These are phyloP conservation scores for Myripristis murdjan DNA, from an alignment of 2,797 vertebrate genomes.

Conservation along the genomic window DNA sequence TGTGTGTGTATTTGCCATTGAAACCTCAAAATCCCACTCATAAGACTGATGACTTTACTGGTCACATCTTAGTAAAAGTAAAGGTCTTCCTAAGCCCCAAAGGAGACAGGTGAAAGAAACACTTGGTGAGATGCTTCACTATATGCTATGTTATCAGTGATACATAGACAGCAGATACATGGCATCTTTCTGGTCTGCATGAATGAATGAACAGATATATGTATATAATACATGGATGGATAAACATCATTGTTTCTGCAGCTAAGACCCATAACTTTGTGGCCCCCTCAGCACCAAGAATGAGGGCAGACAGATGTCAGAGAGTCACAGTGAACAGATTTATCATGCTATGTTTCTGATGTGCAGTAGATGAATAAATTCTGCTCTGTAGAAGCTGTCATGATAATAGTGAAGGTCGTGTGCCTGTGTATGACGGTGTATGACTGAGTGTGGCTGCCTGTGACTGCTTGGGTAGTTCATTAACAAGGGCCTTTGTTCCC, in stretches of 20 bases:
- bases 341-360: not conserved
- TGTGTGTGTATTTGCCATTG: constrained; percentile 3
- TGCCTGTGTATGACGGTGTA: no score
- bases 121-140: no score
- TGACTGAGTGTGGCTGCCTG: not conserved
- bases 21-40: constrained; percentile 23
- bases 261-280: not conserved
- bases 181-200: no score
- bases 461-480: not conserved
- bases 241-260: no score
- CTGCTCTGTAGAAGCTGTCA: not conserved
- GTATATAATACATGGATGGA: no score
- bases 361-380: not conserved
- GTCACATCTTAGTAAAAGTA: not conserved
- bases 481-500: not conserved
- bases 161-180: not conserved
- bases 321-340: not conserved
- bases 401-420: not conserved
- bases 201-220: no score
- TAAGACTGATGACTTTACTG: not conserved
- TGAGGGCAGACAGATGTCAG: not conserved
- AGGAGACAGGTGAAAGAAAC: no score
- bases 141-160: no score
- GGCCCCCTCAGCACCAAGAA: not conserved
- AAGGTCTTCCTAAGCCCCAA: not conserved